These are phyloP conservation scores for Augiades crinisus DNA, from an alignment of 2,888 invertebrate genomes.

Conservation along the genomic window DNA sequence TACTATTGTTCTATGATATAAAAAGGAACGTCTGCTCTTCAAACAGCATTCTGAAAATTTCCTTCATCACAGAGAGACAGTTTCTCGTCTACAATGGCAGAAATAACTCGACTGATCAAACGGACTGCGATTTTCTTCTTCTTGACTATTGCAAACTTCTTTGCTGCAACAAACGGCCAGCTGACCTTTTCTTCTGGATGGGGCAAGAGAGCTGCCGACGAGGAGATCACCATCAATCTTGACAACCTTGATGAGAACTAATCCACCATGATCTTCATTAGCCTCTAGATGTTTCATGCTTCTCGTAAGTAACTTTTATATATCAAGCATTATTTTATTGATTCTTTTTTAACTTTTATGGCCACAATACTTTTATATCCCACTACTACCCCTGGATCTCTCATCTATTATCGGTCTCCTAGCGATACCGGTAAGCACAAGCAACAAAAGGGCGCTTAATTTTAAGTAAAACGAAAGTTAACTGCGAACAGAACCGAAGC, in stretches of 20 bases:
- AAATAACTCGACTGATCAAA: conserved; percentile 31
- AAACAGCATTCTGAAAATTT: conserved; percentile 5
- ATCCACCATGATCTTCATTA: neutral
- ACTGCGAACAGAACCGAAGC: too few species aligned
- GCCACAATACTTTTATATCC: too few species aligned
- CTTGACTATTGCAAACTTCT: conserved; percentile 42
- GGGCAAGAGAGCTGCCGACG: conserved; percentile 68
- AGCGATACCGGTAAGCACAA: too few species aligned
- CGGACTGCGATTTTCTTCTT: conserved; percentile 32
- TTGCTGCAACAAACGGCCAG: conserved; percentile 60
- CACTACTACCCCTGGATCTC: too few species aligned
- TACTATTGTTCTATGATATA: neutral
- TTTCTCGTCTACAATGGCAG: conserved; percentile 29
- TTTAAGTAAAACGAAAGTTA: too few species aligned
- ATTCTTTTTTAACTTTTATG: too few species aligned
- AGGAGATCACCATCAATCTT: conserved; percentile 34
- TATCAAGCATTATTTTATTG: too few species aligned
- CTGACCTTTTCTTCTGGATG: conserved; percentile 81
- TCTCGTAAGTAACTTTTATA: neutral
- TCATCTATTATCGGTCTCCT: too few species aligned
- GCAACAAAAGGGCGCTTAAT: too few species aligned
- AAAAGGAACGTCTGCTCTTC: neutral
- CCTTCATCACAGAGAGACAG: neutral
- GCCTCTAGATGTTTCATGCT: neutral
- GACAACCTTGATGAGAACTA: conserved; percentile 29